Base-by-base conservation (phyloP, 2,797 vertebrate species). In the Serranus cabrilla region DNA sequence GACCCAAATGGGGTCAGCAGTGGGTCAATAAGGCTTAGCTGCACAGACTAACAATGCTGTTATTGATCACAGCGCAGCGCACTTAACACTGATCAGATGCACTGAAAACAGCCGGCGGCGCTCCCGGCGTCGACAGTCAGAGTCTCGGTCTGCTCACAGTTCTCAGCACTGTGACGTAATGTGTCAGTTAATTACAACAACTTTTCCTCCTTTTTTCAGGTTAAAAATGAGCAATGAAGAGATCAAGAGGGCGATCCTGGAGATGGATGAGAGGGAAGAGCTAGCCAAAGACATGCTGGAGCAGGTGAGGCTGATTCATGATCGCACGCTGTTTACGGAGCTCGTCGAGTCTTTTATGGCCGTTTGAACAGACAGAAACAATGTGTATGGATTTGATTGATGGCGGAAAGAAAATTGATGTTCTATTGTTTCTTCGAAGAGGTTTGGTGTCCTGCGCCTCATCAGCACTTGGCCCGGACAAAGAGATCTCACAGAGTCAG, bases 281-380 rank as follows among this genome's bases (percentile, higher is more conserved):
- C 92, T 99, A 0, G 96, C 98, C 0, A 99, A 99, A 93, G 98
- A 99, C 60, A 99, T 99, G 98, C 85, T 99, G 89, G 98, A 99
- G 80, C 98, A 99, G 97, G 98, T 99, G 71, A 84, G 55, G 8
- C 9, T 31, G 23, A 63, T 74, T 17, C 18, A 25, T 49, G 20
- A 42, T 14, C 20, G 11, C 11, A 57, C 31, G 6, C 14, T 46
- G 7, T 20, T 21, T 9, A 7, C 50, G 42, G 50, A 16, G 20
- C 14, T 64, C 12, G 37, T 17, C 47, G 12, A 31, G 47, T 49
- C 25, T 11, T 2, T 18, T 46, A 12, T 12, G 37, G 50, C 10
- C 45, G 20, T n/a, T 14, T 18, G 46, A 11, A 7, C 34, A 14
- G 7, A 20, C 42, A 21, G 51, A 40, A 54, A 37, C 21, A 40